A percentile compares a stretch with the other conserved stretches of the same genome.
Evolutionary conservation across 2,113 vertebrate genomes (phyloP).

Genomic region (Grallaria varia): DNA sequence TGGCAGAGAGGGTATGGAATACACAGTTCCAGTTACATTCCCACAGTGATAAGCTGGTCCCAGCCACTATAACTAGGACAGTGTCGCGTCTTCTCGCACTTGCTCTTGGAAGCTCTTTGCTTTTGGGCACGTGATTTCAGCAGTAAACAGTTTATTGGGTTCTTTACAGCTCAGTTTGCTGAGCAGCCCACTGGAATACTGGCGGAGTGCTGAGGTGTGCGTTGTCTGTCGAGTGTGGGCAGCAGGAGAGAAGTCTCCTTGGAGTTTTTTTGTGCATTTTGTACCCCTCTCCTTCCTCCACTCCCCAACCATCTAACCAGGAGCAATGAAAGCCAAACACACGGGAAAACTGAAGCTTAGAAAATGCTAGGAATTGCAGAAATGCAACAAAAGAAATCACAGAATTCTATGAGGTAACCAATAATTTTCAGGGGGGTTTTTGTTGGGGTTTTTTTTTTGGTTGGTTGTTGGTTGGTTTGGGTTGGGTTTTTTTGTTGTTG

Average conservation of each 20-base stretch:
- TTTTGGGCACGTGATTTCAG: not conserved
- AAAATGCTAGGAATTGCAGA: not conserved
- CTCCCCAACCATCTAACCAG: not conserved
- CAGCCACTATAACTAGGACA: too few relatives aligned
- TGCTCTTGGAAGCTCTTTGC: not conserved
- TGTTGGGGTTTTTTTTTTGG: fast-evolving
- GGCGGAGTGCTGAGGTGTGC: not conserved
- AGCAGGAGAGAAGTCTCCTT: not conserved
- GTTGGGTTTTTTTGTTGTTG: too few relatives aligned
- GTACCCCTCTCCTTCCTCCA: not conserved
- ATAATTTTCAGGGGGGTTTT: not conserved
- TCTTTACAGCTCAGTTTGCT: slow-evolving; percentile 11
- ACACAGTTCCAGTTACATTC: too few relatives aligned
- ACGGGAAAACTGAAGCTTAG: not conserved
- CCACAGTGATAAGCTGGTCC: too few relatives aligned
- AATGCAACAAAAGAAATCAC: not conserved
- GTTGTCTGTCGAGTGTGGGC: not conserved
- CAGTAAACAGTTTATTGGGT: not conserved
- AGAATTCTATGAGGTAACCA: not conserved
- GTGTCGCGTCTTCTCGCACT: fast-evolving
- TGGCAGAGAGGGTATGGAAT: too few relatives aligned
- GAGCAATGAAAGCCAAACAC: not conserved
- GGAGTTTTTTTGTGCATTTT: not conserved
- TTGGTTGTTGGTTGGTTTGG: too few relatives aligned
- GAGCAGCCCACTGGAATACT: not conserved